phyloP scores from a whole-genome alignment of 2,113 vertebrate species.

The Heterocephalus glaber region DNA sequence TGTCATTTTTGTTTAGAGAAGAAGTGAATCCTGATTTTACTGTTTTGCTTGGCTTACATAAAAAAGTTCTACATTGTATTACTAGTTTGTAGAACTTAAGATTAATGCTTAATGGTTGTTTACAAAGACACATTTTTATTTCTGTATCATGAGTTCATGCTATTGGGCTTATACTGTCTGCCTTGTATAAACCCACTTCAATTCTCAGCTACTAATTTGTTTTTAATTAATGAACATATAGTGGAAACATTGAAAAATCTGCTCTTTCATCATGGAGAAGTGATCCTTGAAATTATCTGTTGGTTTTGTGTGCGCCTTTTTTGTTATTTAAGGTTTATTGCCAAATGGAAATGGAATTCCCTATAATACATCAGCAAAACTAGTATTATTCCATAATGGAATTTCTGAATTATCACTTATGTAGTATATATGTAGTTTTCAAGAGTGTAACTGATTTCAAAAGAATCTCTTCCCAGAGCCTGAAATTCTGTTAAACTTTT shows the following conservation, averaged over 20 bases:
- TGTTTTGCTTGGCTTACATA: conserved; percentile 68
- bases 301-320: conserved; percentile 36
- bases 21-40: conserved; percentile 51
- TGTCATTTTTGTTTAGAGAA: conserved; percentile 75
- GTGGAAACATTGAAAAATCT: conserved; percentile 79
- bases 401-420: conserved; percentile 63
- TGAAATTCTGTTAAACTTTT: conserved; percentile 36
- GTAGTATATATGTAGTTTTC: background rate
- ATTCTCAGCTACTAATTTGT: conserved; percentile 72
- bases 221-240: conserved; percentile 80
- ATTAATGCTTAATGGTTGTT: conserved; percentile 83
- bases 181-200: conserved; percentile 73
- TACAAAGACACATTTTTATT: conserved; percentile 80
- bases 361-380: conserved; percentile 67
- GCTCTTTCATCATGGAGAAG: conserved; percentile 76
- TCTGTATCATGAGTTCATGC: conserved; percentile 81
- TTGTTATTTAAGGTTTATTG: conserved; percentile 72
- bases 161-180: conserved; percentile 77
- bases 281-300: conserved; percentile 78
- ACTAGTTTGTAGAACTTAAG: conserved; percentile 79
- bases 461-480: background rate
- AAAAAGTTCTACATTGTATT: conserved; percentile 79
- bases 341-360: conserved; percentile 54
- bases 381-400: conserved; percentile 52
- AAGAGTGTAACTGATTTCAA: conserved; percentile 46